These are phyloP conservation scores for Geotrypetes seraphini DNA, from an alignment of 2,797 vertebrate species.

Conservation along the genomic window DNA sequence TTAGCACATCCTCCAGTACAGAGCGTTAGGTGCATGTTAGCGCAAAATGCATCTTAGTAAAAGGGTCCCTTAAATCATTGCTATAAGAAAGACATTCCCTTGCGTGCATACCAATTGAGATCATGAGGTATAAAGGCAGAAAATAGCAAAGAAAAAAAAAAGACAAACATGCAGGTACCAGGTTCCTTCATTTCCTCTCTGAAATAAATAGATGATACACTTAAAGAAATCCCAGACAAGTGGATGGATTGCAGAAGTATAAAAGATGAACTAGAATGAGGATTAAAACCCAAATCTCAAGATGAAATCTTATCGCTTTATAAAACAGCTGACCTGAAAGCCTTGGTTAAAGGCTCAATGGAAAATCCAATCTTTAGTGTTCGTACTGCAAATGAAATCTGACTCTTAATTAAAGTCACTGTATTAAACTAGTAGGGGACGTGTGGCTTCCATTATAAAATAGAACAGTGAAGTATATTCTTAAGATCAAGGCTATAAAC, in stretches of 20 bases:
- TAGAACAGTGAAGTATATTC: slow-evolving; percentile 61
- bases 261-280: background rate
- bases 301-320: background rate
- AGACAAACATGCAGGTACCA: too few species aligned
- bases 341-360: slow-evolving; percentile 13
- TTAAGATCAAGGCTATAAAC: slow-evolving; percentile 55
- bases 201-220: too few species aligned
- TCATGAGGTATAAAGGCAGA: too few species aligned
- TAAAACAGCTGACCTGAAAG: background rate
- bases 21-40: too few species aligned
- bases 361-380: slow-evolving; percentile 15
- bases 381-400: slow-evolving; percentile 27
- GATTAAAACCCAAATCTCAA: slow-evolving; percentile 1
- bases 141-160: too few species aligned
- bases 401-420: slow-evolving; percentile 42
- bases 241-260: background rate
- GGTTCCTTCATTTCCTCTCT: too few species aligned
- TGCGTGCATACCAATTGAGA: too few species aligned
- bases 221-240: slow-evolving; percentile 4
- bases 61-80: too few species aligned
- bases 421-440: slow-evolving; percentile 57
- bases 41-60: too few species aligned
- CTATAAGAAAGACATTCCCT: too few species aligned
- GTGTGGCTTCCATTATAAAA: slow-evolving; percentile 59
- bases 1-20: too few species aligned